These are phyloP conservation scores for Drosophila orena DNA, from an alignment of 1,140 invertebrate species.

Conservation along the genomic window DNA sequence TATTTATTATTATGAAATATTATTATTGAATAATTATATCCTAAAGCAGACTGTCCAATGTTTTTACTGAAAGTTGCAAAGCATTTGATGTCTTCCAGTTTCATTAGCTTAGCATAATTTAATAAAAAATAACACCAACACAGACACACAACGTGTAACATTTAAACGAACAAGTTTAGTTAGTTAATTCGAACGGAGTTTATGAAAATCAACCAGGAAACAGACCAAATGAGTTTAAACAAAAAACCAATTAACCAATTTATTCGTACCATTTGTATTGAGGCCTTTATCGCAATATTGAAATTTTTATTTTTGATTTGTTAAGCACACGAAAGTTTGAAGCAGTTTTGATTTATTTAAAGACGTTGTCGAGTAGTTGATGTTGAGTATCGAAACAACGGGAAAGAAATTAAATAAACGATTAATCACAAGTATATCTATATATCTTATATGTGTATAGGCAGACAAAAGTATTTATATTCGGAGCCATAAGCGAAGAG, in stretches of 20 bases:
- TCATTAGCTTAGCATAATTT: conserved; percentile 19
- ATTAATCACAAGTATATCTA: conserved; percentile 77
- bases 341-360: conserved; percentile 49
- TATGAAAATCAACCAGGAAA: conserved; percentile 49
- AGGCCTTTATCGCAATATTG: conserved; percentile 69
- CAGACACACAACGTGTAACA: conserved; percentile 63
- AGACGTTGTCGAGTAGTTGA: conserved; percentile 69
- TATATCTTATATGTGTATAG: conserved; percentile 42
- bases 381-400: conserved; percentile 72
- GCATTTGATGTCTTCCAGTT: conserved; percentile 3
- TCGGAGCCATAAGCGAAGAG: conserved; percentile 34
- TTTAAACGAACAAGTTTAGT: conserved; percentile 45
- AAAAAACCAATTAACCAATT: conserved; percentile 70
- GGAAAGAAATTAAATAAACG: conserved; percentile 79
- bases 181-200: conserved; percentile 44
- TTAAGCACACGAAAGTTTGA: conserved; percentile 64
- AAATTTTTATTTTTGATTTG: conserved; percentile 25
- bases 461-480: conserved; percentile 46
- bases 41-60: background rate
- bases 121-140: conserved; percentile 33
- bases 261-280: conserved; percentile 84
- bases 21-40: background rate
- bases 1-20: no score
- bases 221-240: conserved; percentile 56
- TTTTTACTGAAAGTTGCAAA: background rate